These are phyloP conservation scores for Aplocera efformata DNA, from an alignment of 2,888 invertebrate species.

Conservation along the genomic window DNA sequence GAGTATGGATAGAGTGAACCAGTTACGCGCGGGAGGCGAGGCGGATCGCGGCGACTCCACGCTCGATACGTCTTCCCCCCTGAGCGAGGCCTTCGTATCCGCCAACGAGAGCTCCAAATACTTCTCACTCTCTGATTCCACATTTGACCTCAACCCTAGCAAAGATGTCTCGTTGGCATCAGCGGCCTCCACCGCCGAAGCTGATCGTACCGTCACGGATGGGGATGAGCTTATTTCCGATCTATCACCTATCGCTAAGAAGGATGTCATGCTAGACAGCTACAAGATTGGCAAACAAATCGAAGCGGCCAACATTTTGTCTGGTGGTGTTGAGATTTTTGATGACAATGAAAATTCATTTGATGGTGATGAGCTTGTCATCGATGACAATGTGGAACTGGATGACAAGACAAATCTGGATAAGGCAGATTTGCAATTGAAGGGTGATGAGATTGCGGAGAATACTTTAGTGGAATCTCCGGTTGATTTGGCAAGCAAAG, in stretches of 20 bases:
- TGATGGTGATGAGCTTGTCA: constrained; percentile 72
- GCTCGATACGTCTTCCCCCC: constrained; percentile 60
- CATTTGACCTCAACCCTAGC: constrained; percentile 56
- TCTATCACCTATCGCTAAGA: constrained; percentile 62
- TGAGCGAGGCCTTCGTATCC: constrained; percentile 65
- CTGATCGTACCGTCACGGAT: constrained; percentile 45
- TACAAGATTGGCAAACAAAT: constrained; percentile 72
- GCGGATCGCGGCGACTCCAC: constrained; percentile 57
- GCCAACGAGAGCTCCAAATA: constrained; percentile 71
- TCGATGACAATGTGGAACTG: constrained; percentile 67
- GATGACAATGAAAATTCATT: constrained; percentile 77
- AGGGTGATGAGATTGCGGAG: constrained; percentile 31
- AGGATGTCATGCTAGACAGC: constrained; percentile 52
- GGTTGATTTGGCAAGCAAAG: constrained; percentile 51
- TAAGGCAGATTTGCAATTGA: constrained; percentile 5
- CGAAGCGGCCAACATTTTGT: constrained; percentile 72
- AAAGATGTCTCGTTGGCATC: constrained; percentile 54
- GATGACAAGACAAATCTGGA: constrained; percentile 49
- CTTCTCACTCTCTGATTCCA: constrained; percentile 68
- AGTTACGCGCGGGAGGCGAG: constrained; percentile 49
- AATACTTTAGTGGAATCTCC: constrained; percentile 42
- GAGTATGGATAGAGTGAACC: constrained; percentile 74
- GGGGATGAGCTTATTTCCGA: constrained; percentile 53
- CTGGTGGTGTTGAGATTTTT: constrained; percentile 74
- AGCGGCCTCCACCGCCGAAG: constrained; percentile 34